Percentiles rank a stretch among this genome's conserved stretches.
Conservation (phyloP, 2,888 invertebrate species). For the Meteorus cinctellus region DNA sequence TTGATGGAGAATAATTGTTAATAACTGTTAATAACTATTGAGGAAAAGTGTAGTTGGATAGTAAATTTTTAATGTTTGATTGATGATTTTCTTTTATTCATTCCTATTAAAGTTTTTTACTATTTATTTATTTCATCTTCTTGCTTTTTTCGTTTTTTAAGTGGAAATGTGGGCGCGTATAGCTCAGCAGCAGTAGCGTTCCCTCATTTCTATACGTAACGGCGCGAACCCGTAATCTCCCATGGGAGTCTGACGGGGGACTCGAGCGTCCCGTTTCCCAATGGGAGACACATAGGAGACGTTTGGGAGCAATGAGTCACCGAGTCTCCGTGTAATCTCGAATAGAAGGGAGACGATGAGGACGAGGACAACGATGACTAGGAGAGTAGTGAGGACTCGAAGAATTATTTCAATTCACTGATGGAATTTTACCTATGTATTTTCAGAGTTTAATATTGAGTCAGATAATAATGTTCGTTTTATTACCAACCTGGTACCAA, state of each 20-base stretch:
- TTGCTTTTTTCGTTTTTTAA: slow-evolving; percentile 30
- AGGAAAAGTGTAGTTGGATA: neutral
- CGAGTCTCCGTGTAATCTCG: slow-evolving; percentile 48
- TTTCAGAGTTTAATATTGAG: too few relatives aligned
- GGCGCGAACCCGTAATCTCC: slow-evolving; percentile 48
- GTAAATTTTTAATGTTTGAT: neutral
- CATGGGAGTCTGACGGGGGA: slow-evolving; percentile 45
- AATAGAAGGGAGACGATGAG: slow-evolving; percentile 42
- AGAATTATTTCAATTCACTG: too few relatives aligned
- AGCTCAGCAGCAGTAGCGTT: slow-evolving; percentile 39
- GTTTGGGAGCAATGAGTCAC: slow-evolving; percentile 48
- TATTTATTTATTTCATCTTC: neutral
- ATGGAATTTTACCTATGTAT: too few relatives aligned
- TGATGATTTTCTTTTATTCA: neutral
- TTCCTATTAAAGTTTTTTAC: too few relatives aligned
- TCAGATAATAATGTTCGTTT: too few relatives aligned
- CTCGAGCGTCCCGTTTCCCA: slow-evolving; percentile 46
- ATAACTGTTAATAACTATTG: too few relatives aligned
- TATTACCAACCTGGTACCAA: too few relatives aligned
- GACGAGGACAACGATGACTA: slow-evolving; percentile 13
- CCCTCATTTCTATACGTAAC: slow-evolving; percentile 46
- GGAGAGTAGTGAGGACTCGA: neutral
- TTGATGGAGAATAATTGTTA: neutral
- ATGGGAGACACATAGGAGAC: slow-evolving; percentile 47
- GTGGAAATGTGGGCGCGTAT: slow-evolving; percentile 35